Percentiles rank a stretch among this genome's conserved stretches.
phyloP scores from a whole-genome alignment of 2,888 invertebrate species.

The Chloroclysta siterata region DNA sequence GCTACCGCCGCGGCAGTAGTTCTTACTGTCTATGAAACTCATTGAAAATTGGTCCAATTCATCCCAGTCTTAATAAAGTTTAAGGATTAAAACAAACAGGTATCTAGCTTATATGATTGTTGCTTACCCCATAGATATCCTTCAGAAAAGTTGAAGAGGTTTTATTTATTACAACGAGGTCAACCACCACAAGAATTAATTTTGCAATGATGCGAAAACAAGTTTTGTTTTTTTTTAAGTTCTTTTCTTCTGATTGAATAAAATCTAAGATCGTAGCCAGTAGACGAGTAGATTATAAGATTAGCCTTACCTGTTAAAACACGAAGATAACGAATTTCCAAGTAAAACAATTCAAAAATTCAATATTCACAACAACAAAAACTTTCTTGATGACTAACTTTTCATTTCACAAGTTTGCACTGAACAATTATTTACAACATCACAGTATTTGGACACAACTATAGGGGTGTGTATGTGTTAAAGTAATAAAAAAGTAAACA shows the following conservation, averaged over 20 bases:
- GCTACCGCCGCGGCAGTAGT: no score
- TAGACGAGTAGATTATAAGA: neutral
- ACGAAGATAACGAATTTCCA: constrained; percentile 29
- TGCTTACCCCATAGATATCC: no score
- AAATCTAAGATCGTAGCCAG: neutral
- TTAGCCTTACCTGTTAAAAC: constrained; percentile 29
- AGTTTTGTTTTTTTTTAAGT: constrained; percentile 17
- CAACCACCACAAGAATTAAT: constrained; percentile 17
- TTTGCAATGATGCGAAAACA: constrained; percentile 22
- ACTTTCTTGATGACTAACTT: constrained; percentile 51
- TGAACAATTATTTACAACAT: constrained; percentile 46
- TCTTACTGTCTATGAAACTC: no score
- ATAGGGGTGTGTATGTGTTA: constrained; percentile 36
- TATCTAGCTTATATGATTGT: no score
- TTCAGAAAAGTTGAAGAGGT: neutral
- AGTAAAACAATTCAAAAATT: constrained; percentile 33
- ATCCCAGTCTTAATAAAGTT: no score
- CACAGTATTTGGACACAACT: constrained; percentile 59
- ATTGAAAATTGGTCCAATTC: no score
- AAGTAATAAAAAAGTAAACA: constrained; percentile 45
- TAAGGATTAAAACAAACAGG: no score
- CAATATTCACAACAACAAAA: constrained; percentile 45
- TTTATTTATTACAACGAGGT: constrained; percentile 14
- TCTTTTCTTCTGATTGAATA: neutral
- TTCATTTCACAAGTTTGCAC: constrained; percentile 39